phyloP scores from a whole-genome alignment of 2,888 invertebrate genomes.

The Pyrocoelia pectoralis region DNA sequence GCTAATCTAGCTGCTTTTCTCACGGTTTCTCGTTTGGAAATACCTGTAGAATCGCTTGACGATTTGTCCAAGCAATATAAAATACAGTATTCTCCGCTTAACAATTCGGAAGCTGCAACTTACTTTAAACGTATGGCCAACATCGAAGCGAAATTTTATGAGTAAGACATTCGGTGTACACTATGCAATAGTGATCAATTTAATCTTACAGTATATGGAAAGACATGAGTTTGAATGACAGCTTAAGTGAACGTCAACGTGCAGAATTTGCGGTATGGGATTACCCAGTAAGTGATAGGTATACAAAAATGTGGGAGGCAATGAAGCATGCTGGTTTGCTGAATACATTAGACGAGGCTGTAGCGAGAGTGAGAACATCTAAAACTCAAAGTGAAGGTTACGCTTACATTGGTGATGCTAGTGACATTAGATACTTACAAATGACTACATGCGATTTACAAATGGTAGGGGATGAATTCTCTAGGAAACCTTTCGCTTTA shows the following conservation, averaged over 20 bases:
- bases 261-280: constrained; percentile 98
- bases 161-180: constrained; percentile 65
- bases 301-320: constrained; percentile 98
- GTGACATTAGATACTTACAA: constrained; percentile 79
- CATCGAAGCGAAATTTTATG: constrained; percentile 94
- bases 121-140: constrained; percentile 97
- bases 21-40: constrained; percentile 92
- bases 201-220: constrained; percentile 86
- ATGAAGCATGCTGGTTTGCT: constrained; percentile 89
- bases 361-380: constrained; percentile 74
- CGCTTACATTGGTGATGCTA: constrained; percentile 88
- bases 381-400: constrained; percentile 74
- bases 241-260: constrained; percentile 85
- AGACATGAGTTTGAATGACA: constrained; percentile 96
- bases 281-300: constrained; percentile 97
- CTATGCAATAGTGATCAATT: not conserved
- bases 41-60: constrained; percentile 91
- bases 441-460: constrained; percentile 88
- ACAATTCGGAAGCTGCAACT: constrained; percentile 88
- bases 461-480: constrained; percentile 96
- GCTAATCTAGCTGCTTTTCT: constrained; percentile 98
- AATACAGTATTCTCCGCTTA: constrained; percentile 92
- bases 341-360: constrained; percentile 78
- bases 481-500: constrained; percentile 95
- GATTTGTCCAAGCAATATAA: constrained; percentile 92